Evolutionary conservation across 64 coral and sea anemone species (phyloP), one percentile per base, ranked within the genome.

Genomic region (Dendrophyllia cribrosa): DNA sequence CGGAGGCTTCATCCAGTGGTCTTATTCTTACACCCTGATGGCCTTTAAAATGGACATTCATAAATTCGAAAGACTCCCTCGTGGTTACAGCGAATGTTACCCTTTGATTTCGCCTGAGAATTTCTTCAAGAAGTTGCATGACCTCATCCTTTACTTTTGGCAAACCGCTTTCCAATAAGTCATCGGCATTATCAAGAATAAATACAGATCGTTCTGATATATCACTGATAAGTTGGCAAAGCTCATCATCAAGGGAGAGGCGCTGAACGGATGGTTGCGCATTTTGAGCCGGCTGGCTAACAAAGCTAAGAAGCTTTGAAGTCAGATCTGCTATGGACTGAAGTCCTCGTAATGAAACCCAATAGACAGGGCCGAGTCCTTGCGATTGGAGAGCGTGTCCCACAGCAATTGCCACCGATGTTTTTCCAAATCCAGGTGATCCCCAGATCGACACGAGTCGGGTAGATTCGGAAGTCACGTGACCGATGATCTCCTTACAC

Each of bases 381-480:
- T 71, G 45, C 55, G 65, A 10, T n/a, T 55, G 60, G 67, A 90
- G 88, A 23, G 14, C 14, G 25, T 90, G 88, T 17, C 76, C 88
- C 17, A 69, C 88, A 26, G 17, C 46, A 44, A 53, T 53, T 16
- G 88, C 76, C 65, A 88, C 53, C 3, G 67, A 23, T 7, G 85
- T 87, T 87, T 87, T 87, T 19, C 85, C 85, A 56, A 88, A 88
- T 25, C 85, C 85, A 0, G 65, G 65, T 49, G 82, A 69, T 5
- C 82, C 82, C 82, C 82, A 86, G 17, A 86, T 34, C 34, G 34
- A 34, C 34, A 34, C 34, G 34, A 34, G 34, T 34, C 34, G 34
- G 34, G 34, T 34, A 34, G 34, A 34, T 34, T 34, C 34, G 34
- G 34, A 34, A 34, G 34, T 34, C 34, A 34, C 34, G 34, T 34